Conservation (phyloP, 2,888 invertebrate species). For the Imbricaverruca yamaguchii region DNA sequence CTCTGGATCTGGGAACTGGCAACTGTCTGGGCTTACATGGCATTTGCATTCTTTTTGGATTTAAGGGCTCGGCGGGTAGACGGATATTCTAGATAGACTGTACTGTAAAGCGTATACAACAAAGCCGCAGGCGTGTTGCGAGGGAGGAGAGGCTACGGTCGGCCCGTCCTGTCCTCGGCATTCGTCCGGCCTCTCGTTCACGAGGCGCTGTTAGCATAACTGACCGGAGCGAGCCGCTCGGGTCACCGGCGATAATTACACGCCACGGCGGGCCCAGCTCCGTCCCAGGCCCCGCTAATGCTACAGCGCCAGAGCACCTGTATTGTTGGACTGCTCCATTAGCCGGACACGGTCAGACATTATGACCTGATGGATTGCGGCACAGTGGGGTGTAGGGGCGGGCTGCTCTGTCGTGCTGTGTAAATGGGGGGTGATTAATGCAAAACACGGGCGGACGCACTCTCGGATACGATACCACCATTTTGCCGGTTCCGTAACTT, state of each 20-base stretch:
- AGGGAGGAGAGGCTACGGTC: too few species aligned
- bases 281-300: neutral
- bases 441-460: neutral
- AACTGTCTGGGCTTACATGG: too few species aligned
- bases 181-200: neutral
- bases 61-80: too few species aligned
- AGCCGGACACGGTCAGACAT: neutral
- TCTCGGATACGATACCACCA: too few species aligned
- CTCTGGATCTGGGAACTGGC: too few species aligned
- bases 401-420: neutral
- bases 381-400: neutral
- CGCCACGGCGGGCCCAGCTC: neutral
- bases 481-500: too few species aligned
- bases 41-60: too few species aligned
- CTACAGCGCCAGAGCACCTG: slow-evolving; percentile 1
- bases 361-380: neutral
- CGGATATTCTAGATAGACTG: too few species aligned
- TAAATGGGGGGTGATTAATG: slow-evolving; percentile 1
- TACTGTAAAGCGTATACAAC: too few species aligned
- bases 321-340: neutral
- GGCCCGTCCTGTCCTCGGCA: too few species aligned
- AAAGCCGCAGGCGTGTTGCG: too few species aligned
- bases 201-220: neutral
- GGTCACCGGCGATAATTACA: neutral
- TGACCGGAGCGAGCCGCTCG: neutral